Percentiles rank a stretch among this genome's conserved stretches.
Evolutionary conservation across 2,797 vertebrate genomes (phyloP).

Genomic region (Ctenopoma kingsleyae): DNA sequence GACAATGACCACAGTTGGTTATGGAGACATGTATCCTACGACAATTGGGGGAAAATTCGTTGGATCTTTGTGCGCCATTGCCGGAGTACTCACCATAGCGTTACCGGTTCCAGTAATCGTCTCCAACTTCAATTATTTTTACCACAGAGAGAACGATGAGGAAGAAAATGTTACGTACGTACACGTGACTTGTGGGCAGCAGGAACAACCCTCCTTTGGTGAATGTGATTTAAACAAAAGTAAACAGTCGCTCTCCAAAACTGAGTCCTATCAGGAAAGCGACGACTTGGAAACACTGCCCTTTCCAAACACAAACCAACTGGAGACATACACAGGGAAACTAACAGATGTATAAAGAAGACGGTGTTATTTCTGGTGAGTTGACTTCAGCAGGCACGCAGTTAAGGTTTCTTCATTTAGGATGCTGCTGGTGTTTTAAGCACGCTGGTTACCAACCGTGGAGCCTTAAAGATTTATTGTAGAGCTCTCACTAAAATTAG

Average conservation of each 20-base stretch:
- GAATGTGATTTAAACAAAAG: slow-evolving; percentile 87
- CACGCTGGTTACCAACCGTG: slow-evolving; percentile 1
- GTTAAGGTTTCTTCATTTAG: neutral
- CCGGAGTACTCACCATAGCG: slow-evolving; percentile 94
- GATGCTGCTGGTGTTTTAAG: slow-evolving; percentile 28
- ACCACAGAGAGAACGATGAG: slow-evolving; percentile 92
- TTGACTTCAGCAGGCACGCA: slow-evolving; percentile 17
- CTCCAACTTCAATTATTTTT: slow-evolving; percentile 98
- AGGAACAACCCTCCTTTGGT: slow-evolving; percentile 74
- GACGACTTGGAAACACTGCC: slow-evolving; percentile 84
- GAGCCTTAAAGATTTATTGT: neutral
- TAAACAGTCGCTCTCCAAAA: slow-evolving; percentile 86
- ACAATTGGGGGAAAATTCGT: slow-evolving; percentile 95
- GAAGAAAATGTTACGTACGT: slow-evolving; percentile 89
- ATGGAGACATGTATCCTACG: slow-evolving; percentile 97
- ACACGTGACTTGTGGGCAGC: slow-evolving; percentile 93
- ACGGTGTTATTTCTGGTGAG: slow-evolving; percentile 42
- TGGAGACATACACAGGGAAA: slow-evolving; percentile 86
- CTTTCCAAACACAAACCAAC: slow-evolving; percentile 78
- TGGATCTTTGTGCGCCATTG: slow-evolving; percentile 94
- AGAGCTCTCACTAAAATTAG: neutral
- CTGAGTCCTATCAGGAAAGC: slow-evolving; percentile 86
- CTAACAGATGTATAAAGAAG: slow-evolving; percentile 88
- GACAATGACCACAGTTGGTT: slow-evolving; percentile 97
- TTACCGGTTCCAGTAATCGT: slow-evolving; percentile 95